Base-by-base conservation (phyloP, 2,113 vertebrate species). In the Uria lomvia region DNA sequence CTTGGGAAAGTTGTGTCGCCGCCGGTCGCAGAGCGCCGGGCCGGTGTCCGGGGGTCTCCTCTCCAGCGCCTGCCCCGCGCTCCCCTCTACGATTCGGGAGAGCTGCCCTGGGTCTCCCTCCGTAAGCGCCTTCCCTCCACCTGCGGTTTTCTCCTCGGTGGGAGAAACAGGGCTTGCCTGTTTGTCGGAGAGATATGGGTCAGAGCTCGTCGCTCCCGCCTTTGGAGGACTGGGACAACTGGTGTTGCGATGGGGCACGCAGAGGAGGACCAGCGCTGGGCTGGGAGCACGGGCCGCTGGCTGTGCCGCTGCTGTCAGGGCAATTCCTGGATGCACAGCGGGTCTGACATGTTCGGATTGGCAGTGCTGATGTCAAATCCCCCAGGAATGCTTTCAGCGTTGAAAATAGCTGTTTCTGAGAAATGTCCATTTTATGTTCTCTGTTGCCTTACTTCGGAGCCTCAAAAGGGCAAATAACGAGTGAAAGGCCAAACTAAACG, bases 61-160 rank as follows among this genome's bases (percentile, higher is more conserved):
- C 23, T 11, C 34, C 20, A 1, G 23, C 15, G 3, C 88, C 59
- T 16, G 81, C 30, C 45, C 6, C 8, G 23, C 6, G 1, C 23
- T 67, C 7, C 11, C 9, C 8, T 17, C 36, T 29, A 6, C 0
- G 4, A 0, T 20, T 11, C 18, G 2, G 60, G 32, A 34, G 12
- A 4, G 15, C 36, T 24, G 63, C 38, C 50, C 43, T 5, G 52
- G 15, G 3, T 32, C 70, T 68, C 20, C 15, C 49, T 32, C 22
- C 50, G 2, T 32, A 5, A 50, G 21, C 55, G 1, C 47, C 45
- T 53, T n/a, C 14, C 52, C 11, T 42, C 47, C 78, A 43, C 85
- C 78, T 50, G 62, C 55, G 2, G 4, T 81, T 72, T 42, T 34
- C 14, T 27, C 29, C 20, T 22, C 5, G 15, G 7, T 34, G 67